Evolutionary conservation across 2,888 invertebrate species (phyloP).

Genomic region (Boloria selene): DNA sequence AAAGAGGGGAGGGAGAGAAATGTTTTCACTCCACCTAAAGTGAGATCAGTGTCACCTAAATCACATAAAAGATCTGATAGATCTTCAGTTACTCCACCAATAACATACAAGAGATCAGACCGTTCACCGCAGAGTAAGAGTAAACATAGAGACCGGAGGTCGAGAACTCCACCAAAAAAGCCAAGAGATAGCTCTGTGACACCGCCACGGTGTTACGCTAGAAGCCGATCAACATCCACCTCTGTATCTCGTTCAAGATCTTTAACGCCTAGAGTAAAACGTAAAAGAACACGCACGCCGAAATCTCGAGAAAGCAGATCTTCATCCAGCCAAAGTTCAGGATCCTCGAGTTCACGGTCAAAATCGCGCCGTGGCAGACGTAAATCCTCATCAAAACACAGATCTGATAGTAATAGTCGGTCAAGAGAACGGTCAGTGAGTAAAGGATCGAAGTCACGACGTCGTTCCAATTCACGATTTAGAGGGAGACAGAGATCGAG

Average conservation of each 20-base stretch:
- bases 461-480: slow-evolving; percentile 43
- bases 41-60: slow-evolving; percentile 50
- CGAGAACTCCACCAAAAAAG: slow-evolving; percentile 53
- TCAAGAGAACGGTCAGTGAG: slow-evolving; percentile 53
- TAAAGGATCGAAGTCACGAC: slow-evolving; percentile 43
- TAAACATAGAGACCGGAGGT: slow-evolving; percentile 51
- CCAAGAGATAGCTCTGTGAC: slow-evolving; percentile 64
- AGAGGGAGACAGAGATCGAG: slow-evolving; percentile 48
- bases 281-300: slow-evolving; percentile 47
- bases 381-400: slow-evolving; percentile 50
- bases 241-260: slow-evolving; percentile 61
- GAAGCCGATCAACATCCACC: slow-evolving; percentile 57
- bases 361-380: slow-evolving; percentile 48
- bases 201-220: slow-evolving; percentile 70
- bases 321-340: slow-evolving; percentile 52
- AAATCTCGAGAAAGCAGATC: slow-evolving; percentile 43
- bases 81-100: slow-evolving; percentile 57
- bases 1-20: slow-evolving; percentile 51
- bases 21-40: slow-evolving; percentile 51
- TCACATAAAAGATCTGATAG: slow-evolving; percentile 52
- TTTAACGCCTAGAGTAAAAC: slow-evolving; percentile 50
- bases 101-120: slow-evolving; percentile 51
- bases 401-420: slow-evolving; percentile 56
- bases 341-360: slow-evolving; percentile 52
- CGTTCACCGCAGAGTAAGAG: slow-evolving; percentile 54